These are phyloP conservation scores for Nothobranchius kuhntae DNA, from an alignment of 2,113 vertebrate genomes.

Conservation along the genomic window DNA sequence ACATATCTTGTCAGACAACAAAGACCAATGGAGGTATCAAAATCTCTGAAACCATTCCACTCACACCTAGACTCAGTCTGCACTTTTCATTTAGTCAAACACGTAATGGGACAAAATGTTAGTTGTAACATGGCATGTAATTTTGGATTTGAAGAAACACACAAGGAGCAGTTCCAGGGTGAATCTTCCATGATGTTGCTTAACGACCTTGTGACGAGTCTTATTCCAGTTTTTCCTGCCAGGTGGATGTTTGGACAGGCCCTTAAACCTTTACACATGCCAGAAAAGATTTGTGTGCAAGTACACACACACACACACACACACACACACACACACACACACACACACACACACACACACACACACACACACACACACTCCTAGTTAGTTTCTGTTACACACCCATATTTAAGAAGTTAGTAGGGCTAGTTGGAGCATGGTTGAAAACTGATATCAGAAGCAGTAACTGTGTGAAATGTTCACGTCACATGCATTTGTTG, in stretches of 20 bases:
- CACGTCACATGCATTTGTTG: slow-evolving; percentile 6
- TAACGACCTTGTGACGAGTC: slow-evolving; percentile 67
- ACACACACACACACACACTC: slow-evolving; percentile 13
- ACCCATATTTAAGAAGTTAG: slow-evolving; percentile 44
- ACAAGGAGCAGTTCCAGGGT: slow-evolving; percentile 45
- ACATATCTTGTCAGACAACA: slow-evolving; percentile 27
- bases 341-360: slow-evolving; percentile 9
- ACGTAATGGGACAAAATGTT: neutral
- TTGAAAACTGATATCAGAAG: slow-evolving; percentile 23
- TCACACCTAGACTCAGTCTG: neutral
- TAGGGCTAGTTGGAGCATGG: slow-evolving; percentile 12
- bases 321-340: slow-evolving; percentile 11
- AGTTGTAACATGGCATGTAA: neutral
- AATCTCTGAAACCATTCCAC: slow-evolving; percentile 9
- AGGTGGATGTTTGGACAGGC: slow-evolving; percentile 75
- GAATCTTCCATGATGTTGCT: slow-evolving; percentile 70
- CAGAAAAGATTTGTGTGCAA: slow-evolving; percentile 20
- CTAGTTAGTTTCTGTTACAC: slow-evolving; percentile 52
- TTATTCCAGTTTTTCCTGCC: slow-evolving; percentile 84
- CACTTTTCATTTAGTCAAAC: slow-evolving; percentile 25
- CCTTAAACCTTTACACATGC: slow-evolving; percentile 51
- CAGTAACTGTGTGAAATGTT: slow-evolving; percentile 8
- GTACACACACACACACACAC: slow-evolving; percentile 3
- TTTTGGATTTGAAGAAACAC: slow-evolving; percentile 48
- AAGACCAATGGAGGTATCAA: slow-evolving; percentile 13